Conservation (phyloP, 53 echinoderm and acorn worm species). For the Luidia sarsii region DNA sequence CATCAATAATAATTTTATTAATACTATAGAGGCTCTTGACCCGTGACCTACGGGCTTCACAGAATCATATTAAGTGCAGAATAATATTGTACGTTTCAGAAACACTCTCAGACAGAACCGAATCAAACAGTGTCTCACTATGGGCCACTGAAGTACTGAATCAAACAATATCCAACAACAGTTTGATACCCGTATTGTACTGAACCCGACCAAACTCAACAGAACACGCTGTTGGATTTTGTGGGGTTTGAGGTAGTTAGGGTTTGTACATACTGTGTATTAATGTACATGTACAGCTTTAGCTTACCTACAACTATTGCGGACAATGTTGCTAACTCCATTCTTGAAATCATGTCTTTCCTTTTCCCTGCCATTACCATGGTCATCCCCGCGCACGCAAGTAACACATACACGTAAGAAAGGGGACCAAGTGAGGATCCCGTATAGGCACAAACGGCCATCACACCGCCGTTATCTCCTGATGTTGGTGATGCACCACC, state of each 20-base stretch:
- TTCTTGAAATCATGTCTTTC: slow-evolving; percentile 53
- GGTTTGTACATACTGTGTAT: not conserved
- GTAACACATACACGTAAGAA: slow-evolving; percentile 61
- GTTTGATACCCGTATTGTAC: too few relatives aligned
- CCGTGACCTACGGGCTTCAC: too few relatives aligned
- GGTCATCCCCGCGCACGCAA: slow-evolving; percentile 49
- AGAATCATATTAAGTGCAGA: too few relatives aligned
- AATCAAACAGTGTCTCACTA: too few relatives aligned
- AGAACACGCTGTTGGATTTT: not conserved
- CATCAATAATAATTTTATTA: too few relatives aligned
- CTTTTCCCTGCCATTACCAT: slow-evolving; percentile 53
- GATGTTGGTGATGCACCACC: not conserved
- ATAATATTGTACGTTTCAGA: too few relatives aligned
- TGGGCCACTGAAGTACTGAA: too few relatives aligned
- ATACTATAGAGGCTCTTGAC: too few relatives aligned
- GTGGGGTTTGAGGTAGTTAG: too few relatives aligned
- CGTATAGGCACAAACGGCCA: slow-evolving; percentile 10
- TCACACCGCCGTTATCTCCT: not conserved
- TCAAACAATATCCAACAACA: too few relatives aligned
- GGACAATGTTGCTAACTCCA: slow-evolving; percentile 37
- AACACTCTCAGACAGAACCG: too few relatives aligned
- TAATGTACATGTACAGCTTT: not conserved
- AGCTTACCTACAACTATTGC: not conserved
- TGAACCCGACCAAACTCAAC: too few relatives aligned
- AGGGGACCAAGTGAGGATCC: slow-evolving; percentile 25